phyloP scores from a whole-genome alignment of 2,888 invertebrate species.

The Diaperis boleti region DNA sequence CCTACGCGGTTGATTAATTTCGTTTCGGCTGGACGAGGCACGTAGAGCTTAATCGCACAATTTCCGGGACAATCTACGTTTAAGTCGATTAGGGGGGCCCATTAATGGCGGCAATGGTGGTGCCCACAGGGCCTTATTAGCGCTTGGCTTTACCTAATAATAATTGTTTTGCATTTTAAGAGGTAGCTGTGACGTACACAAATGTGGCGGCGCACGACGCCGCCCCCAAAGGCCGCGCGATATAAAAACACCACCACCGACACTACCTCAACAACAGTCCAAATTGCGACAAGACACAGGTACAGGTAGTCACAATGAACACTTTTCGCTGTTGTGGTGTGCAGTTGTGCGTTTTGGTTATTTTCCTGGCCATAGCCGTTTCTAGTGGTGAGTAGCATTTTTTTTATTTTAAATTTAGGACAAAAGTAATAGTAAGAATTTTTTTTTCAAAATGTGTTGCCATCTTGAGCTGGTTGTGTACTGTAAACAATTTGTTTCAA shows the following conservation, averaged over 20 bases:
- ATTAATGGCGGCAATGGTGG: constrained; percentile 7
- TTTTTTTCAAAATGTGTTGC: too few relatives aligned
- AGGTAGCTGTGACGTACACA: constrained; percentile 38
- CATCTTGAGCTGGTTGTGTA: too few relatives aligned
- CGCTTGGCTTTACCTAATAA: constrained; percentile 31
- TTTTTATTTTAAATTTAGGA: too few relatives aligned
- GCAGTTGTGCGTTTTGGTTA: constrained; percentile 15
- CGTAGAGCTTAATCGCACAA: constrained; percentile 11
- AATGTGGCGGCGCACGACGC: constrained; percentile 34
- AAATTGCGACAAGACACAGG: constrained; percentile 7
- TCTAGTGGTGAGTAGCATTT: constrained; percentile 24
- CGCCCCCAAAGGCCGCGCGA: constrained; percentile 33
- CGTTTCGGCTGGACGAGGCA: constrained; percentile 4
- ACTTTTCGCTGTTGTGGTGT: constrained; percentile 23
- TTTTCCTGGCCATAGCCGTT: constrained; percentile 9
- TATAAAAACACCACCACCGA: constrained; percentile 29
- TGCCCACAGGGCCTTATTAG: constrained; percentile 24
- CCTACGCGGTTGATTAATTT: constrained; percentile 17
- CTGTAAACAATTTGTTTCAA: too few relatives aligned
- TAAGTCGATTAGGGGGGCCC: constrained; percentile 18
- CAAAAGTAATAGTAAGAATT: too few relatives aligned
- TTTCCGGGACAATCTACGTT: constrained; percentile 23
- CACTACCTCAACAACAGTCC: constrained; percentile 6
- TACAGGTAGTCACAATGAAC: constrained; percentile 20
- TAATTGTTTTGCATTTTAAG: constrained; percentile 41